Evolutionary conservation across 2,888 invertebrate species (phyloP), one percentile per base, ranked within the genome.

Genomic region (Unio delphinus): DNA sequence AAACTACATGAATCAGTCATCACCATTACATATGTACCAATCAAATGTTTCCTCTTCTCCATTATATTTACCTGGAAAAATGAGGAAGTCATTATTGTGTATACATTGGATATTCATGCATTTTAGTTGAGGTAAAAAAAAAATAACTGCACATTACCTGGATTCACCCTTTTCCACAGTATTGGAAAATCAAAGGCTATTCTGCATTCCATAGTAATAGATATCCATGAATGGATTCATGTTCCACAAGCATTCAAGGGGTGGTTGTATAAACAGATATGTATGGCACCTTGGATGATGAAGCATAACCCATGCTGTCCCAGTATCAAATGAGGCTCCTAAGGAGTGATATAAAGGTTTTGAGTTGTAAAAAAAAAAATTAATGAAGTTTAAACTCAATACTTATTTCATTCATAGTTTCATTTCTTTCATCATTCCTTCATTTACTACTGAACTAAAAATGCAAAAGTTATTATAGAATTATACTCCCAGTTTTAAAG

Each of bases 241-340:
- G 45, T 45, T 45, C 15, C 15, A 15, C 45, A 45, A 11, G 45
- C 11, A 45, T 11, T 45, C 7, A 45, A 3, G 45, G 58, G 18
- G 65, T 65, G 54, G 57, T 65, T 65, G 57, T 45, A 57, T 65
- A 58, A 57, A 58, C 34, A 26, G 57, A 58, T 60, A 28, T 23
- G 4, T 23, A 60, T 28, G 17, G 23, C 20, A 28, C 17, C 20
- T 60, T 60, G 23, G 17, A 28, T 20, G n/a, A 60, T 23, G 17
- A 6, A 60, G 18, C 20, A 5, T n/a, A n/a, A 15, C 60, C 28
- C 23, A 23, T 28, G 28, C 28, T 18, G 18, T 60, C 20, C 23
- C 6, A 6, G 17, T 60, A 20, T 17, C 17, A 11, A 23, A 20
- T 23, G 23, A 30, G 18, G 26, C 34, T 58, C 45, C n/a, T 3